Evolutionary conservation across 2,113 vertebrate species (phyloP).

Genomic region (Oncorhynchus tshawytscha): DNA sequence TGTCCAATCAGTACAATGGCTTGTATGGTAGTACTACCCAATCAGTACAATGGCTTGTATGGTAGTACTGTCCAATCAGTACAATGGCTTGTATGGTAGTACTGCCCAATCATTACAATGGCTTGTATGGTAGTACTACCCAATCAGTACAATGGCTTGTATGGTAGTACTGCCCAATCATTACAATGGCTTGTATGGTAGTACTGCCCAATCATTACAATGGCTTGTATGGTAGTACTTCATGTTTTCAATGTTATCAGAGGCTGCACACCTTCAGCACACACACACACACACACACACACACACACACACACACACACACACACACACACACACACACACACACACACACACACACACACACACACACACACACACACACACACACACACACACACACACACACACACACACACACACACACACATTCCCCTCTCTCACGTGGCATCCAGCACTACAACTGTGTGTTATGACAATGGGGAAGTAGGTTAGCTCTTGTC

Average conservation of each 20-base stretch:
- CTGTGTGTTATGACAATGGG: slow-evolving; percentile 66
- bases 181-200: too few species aligned
- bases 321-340: slow-evolving; percentile 6
- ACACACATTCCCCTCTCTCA: slow-evolving; percentile 57
- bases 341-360: neutral
- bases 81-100: too few species aligned
- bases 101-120: too few species aligned
- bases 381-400: neutral
- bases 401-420: neutral
- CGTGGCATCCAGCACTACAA: slow-evolving; percentile 54
- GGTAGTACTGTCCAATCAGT: too few species aligned
- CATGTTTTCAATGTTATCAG: neutral
- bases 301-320: neutral
- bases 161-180: too few species aligned
- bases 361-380: neutral
- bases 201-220: too few species aligned
- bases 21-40: too few species aligned
- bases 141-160: too few species aligned
- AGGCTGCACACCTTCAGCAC: neutral
- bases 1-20: too few species aligned
- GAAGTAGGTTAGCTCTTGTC: slow-evolving; percentile 66
- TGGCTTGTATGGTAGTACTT: neutral
- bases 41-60: too few species aligned
- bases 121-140: too few species aligned
- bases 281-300: neutral